phyloP scores from a whole-genome alignment of 1,140 invertebrate genomes.

The Nomia melanderi region DNA sequence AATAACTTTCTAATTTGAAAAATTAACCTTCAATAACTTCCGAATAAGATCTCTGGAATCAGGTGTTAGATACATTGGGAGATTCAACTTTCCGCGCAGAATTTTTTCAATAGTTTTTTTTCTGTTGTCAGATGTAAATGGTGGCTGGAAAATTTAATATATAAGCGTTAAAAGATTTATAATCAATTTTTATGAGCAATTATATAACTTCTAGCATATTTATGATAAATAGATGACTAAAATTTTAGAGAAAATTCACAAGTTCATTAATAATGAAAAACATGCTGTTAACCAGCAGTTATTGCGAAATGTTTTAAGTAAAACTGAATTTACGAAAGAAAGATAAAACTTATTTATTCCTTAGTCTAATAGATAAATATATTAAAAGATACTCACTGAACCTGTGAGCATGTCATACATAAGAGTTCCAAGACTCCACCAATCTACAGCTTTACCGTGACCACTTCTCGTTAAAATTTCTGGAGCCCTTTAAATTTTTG shows the following conservation, averaged over 20 bases:
- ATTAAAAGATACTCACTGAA: conserved; percentile 85
- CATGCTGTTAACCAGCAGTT: too few relatives aligned
- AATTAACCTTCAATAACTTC: conserved; percentile 88
- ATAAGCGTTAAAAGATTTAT: too few relatives aligned
- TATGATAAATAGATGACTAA: too few relatives aligned
- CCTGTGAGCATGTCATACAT: conserved; percentile 99
- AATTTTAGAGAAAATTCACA: too few relatives aligned
- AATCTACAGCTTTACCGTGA: conserved; percentile 99
- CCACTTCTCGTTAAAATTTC: conserved; percentile 97
- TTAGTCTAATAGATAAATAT: too few relatives aligned
- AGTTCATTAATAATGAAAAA: too few relatives aligned
- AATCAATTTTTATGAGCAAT: too few relatives aligned
- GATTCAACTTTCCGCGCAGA: conserved; percentile 94
- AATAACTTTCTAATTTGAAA: neutral
- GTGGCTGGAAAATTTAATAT: conserved; percentile 87
- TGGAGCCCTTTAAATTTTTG: conserved; percentile 88
- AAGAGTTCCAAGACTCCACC: conserved; percentile 99
- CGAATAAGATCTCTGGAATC: conserved; percentile 96
- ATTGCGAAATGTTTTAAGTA: neutral
- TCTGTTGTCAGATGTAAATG: conserved; percentile 97
- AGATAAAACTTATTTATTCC: neutral
- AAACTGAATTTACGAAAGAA: neutral
- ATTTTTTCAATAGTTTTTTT: conserved; percentile 99
- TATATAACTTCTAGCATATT: too few relatives aligned
- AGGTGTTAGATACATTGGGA: conserved; percentile 96